Conservation (phyloP, 2,888 invertebrate genomes). For the Cephus spinipes region DNA sequence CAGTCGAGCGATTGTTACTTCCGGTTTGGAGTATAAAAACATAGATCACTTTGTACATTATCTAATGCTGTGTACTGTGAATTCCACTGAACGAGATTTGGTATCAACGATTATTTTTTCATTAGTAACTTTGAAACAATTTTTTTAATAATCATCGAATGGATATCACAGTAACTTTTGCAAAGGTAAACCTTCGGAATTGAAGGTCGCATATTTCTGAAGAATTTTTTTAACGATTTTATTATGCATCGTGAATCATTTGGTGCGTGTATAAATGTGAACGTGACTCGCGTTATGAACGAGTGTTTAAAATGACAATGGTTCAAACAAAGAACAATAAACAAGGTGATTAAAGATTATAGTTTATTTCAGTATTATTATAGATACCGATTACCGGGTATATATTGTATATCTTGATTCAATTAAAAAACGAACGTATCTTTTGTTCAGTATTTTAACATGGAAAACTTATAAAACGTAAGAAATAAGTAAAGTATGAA, state of each 20-base stretch:
- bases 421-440: neutral
- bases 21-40: conserved; percentile 2
- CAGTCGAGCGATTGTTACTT: conserved; percentile 16
- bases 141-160: neutral
- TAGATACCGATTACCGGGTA: neutral
- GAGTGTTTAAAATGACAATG: conserved; percentile 12
- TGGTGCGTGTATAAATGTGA: neutral
- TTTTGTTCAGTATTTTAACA: neutral
- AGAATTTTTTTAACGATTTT: neutral
- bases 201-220: neutral
- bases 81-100: neutral
- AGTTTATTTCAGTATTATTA: conserved; percentile 1
- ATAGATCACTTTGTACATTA: neutral
- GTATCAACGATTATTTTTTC: neutral
- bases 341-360: neutral
- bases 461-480: neutral
- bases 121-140: neutral
- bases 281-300: conserved; percentile 16
- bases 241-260: neutral
- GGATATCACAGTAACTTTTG: neutral
- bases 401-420: neutral
- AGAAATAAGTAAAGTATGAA: neutral
- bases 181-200: neutral
- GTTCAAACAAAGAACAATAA: conserved; percentile 17
- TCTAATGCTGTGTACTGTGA: neutral